Percentiles rank a stretch among this genome's conserved stretches.
phyloP scores from a whole-genome alignment of 2,113 vertebrate species.

The Larimichthys polyactis region DNA sequence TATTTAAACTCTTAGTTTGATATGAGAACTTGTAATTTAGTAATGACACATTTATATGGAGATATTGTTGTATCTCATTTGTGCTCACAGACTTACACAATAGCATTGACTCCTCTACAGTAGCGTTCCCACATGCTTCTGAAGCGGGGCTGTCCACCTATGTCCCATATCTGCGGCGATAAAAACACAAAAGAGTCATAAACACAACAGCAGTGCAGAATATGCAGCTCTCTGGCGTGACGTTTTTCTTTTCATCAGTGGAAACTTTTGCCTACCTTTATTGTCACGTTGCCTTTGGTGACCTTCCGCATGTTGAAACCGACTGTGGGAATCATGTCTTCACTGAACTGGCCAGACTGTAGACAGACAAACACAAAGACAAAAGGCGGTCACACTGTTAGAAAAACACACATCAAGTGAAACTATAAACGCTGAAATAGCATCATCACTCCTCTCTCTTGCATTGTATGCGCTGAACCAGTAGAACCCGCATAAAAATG shows the following conservation, averaged over 20 bases:
- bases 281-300: constrained; percentile 87
- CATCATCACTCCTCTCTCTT: background rate
- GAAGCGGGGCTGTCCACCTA: constrained; percentile 99
- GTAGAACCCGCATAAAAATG: background rate
- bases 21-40: background rate
- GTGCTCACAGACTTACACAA: constrained; percentile 90
- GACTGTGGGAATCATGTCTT: constrained; percentile 94
- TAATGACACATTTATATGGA: background rate
- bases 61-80: background rate
- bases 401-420: background rate
- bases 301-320: constrained; percentile 93
- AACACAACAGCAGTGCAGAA: background rate
- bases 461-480: background rate
- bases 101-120: constrained; percentile 97
- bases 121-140: constrained; percentile 99
- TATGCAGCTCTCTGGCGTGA: background rate
- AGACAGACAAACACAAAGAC: constrained; percentile 16
- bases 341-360: constrained; percentile 90
- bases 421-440: background rate
- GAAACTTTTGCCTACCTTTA: constrained; percentile 80
- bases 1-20: background rate
- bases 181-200: constrained; percentile 12
- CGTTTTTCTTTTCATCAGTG: background rate
- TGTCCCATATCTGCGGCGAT: constrained; percentile 94
- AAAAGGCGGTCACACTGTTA: background rate